Evolutionary conservation across 2,888 invertebrate genomes (phyloP).

Genomic region (Phania funesta): DNA sequence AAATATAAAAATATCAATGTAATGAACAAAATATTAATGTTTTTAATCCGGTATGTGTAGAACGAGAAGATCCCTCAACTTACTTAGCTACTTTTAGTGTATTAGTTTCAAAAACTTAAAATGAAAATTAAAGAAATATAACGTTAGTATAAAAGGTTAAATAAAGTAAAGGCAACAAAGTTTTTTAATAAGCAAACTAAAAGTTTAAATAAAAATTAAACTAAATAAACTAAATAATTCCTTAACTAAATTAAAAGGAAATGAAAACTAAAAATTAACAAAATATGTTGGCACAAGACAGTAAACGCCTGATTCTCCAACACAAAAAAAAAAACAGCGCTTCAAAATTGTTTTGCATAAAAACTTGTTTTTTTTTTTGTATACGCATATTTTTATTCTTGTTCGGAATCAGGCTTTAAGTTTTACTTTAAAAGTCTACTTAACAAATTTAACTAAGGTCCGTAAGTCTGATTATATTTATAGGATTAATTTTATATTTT

Average conservation of each 20-base stretch:
- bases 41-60: conserved; percentile 36
- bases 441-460: conserved; percentile 20
- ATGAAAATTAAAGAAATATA: conserved; percentile 5
- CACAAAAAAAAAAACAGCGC: neutral
- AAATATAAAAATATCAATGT: conserved; percentile 59
- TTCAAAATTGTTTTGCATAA: neutral
- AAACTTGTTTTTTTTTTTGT: neutral
- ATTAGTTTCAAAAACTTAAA: conserved; percentile 58
- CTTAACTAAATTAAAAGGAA: conserved; percentile 51
- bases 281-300: conserved; percentile 66
- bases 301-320: conserved; percentile 3
- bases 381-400: no score
- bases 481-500: neutral
- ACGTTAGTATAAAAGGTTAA: conserved; percentile 49
- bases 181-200: conserved; percentile 5
- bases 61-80: conserved; percentile 58
- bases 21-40: conserved; percentile 64
- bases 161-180: neutral
- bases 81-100: conserved; percentile 63
- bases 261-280: conserved; percentile 41
- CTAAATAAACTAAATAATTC: conserved; percentile 44
- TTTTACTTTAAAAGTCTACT: conserved; percentile 42
- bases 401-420: neutral
- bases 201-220: conserved; percentile 46
- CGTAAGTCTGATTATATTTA: neutral